Percentiles rank a stretch among this genome's conserved stretches.
Conservation (phyloP, 2,888 invertebrate genomes). For the Andrena flavipes region DNA sequence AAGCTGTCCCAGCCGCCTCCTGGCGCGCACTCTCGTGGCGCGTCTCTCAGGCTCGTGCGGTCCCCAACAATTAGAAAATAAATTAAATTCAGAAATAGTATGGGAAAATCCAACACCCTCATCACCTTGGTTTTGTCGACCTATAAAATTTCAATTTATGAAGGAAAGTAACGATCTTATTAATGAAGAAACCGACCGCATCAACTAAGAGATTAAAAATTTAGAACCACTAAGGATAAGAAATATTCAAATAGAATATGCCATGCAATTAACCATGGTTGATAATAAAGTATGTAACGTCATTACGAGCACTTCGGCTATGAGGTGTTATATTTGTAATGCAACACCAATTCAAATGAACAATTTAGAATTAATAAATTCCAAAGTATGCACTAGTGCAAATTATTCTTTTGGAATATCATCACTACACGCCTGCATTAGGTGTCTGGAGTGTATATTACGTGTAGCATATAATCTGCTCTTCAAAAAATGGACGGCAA, state of each 20-base stretch:
- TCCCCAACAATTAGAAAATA: too few species aligned
- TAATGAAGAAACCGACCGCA: not conserved
- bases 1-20: too few species aligned
- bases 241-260: not conserved
- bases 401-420: conserved; percentile 1
- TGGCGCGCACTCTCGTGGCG: too few species aligned
- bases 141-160: not conserved
- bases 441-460: not conserved
- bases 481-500: not conserved
- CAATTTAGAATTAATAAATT: too few species aligned
- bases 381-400: not conserved
- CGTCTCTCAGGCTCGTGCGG: too few species aligned
- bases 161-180: not conserved
- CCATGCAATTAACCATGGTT: not conserved
- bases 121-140: not conserved
- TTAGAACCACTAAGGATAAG: not conserved
- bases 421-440: not conserved
- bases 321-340: not conserved
- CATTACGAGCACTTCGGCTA: not conserved
- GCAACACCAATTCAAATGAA: too few species aligned
- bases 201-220: not conserved
- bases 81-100: not conserved
- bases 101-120: not conserved
- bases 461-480: not conserved
- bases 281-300: not conserved